These are phyloP conservation scores for Anguilla pacifica DNA, from an alignment of 2,797 vertebrate genomes.

Conservation along the genomic window DNA sequence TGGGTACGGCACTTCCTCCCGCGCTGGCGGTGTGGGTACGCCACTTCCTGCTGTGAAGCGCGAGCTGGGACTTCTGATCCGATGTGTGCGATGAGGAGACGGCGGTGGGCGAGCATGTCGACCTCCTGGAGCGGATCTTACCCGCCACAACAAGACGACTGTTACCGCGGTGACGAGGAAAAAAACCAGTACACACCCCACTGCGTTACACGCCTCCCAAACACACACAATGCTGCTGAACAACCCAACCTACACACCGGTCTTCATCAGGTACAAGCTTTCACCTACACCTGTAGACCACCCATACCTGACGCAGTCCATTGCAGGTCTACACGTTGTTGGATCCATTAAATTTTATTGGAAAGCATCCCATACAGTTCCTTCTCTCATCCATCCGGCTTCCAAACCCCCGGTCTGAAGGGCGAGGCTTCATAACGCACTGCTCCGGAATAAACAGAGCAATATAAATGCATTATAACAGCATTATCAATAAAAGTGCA, in stretches of 20 bases:
- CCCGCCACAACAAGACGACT: too few species aligned
- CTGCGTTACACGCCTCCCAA: too few species aligned
- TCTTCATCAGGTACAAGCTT: not conserved
- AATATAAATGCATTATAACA: not conserved
- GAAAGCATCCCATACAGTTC: not conserved
- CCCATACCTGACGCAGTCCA: not conserved
- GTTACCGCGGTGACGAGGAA: not conserved
- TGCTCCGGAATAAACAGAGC: not conserved
- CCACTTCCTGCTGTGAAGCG: too few species aligned
- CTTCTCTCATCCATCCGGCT: too few species aligned
- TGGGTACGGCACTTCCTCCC: too few species aligned
- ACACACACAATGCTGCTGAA: not conserved
- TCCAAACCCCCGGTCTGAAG: not conserved
- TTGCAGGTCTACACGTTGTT: not conserved
- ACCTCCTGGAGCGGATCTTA: not conserved
- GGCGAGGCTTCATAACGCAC: not conserved
- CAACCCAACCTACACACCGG: too few species aligned
- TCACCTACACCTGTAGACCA: not conserved
- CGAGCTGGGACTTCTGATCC: not conserved
- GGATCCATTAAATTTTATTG: not conserved
- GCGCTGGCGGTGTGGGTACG: too few species aligned
- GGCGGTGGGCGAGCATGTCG: not conserved
- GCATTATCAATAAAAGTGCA: not conserved
- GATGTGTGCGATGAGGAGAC: not conserved
- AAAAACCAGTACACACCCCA: too few species aligned